Evolutionary conservation across 1,140 invertebrate species (phyloP).

Genomic region (Drosophila ohnishii): DNA sequence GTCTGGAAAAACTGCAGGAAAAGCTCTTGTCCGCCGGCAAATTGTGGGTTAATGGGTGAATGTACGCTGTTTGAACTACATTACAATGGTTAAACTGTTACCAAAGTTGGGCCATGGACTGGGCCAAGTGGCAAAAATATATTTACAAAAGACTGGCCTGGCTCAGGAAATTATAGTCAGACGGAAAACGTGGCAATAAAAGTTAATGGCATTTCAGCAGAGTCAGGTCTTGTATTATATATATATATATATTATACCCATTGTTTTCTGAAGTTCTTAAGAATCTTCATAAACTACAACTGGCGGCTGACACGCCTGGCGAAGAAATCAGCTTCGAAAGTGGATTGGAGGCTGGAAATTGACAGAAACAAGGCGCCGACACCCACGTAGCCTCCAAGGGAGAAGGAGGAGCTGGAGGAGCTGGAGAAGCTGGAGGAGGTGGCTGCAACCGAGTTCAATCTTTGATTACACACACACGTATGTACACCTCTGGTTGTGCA

Average conservation of each 20-base stretch:
- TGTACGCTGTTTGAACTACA: constrained; percentile 67
- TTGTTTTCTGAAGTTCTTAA: constrained; percentile 10
- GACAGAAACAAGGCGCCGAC: constrained; percentile 39
- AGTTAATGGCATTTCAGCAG: constrained; percentile 15
- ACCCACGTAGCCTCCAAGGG: constrained; percentile 45
- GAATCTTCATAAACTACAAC: constrained; percentile 23
- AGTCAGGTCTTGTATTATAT: neutral
- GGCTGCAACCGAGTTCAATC: constrained; percentile 62
- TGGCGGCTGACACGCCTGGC: constrained; percentile 5
- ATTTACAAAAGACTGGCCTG: constrained; percentile 42
- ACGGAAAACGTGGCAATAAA: constrained; percentile 30
- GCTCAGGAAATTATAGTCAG: constrained; percentile 36
- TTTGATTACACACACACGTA: constrained; percentile 68
- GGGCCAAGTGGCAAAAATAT: constrained; percentile 50
- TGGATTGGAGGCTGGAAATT: constrained; percentile 42
- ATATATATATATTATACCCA: neutral
- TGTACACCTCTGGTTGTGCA: constrained; percentile 61
- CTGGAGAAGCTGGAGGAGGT: neutral
- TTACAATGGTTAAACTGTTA: constrained; percentile 64
- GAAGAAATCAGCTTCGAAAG: neutral
- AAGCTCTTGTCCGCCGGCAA: constrained; percentile 42
- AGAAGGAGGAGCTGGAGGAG: constrained; percentile 3
- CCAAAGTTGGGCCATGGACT: constrained; percentile 21
- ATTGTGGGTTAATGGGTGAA: constrained; percentile 81
- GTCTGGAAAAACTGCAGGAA: constrained; percentile 50